Evolutionary conservation across 2,888 invertebrate genomes (phyloP), one percentile per base, ranked within the genome.

Genomic region (Hydropsyche betteni): DNA sequence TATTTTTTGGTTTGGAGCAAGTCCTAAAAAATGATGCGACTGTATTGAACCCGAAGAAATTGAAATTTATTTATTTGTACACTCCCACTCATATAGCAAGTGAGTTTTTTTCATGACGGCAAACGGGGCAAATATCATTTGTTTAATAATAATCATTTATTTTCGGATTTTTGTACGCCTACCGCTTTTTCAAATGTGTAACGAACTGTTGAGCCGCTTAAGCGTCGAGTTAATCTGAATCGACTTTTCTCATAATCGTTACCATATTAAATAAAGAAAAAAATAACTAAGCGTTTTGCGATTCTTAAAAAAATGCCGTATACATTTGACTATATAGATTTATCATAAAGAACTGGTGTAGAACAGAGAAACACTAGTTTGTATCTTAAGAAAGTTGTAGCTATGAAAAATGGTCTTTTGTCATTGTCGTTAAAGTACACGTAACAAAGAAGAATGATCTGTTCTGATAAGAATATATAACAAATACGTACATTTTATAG

Each of bases 131-230:
- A 64, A 64, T 64, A 64, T 64, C 64, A 36, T 64, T 64, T 64
- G 64, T 64, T 36, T 64, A 64, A 64, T 36, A 64, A 64, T 64
- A 36, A 34, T 64, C 64, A 64, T 64, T 64, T n/a, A 64, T 64
- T 64, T 64, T 64, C 36, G 36, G 34, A 64, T 36, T 64, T 36
- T n/a, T n/a, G 34, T 64, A 64, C 64, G 64, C 64, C 64, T 64
- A 64, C 64, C 64, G 34, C 34, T 64, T 64, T 61, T 61, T 61
- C 10, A 64, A n/a, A 64, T 64, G 24, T 64, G 36, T 64, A 64
- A 64, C 64, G n/a, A 64, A 34, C 36, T n/a, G 36, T n/a, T 36
- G n/a, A 34, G 33, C 64, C 7, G 34, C 34, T 64, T 64, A 34
- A 33, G 5, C n/a, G 12, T 7, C 6, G 34, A 24, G 64, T 64